Base-by-base conservation (phyloP, 2,113 vertebrate species). In the Scolopax mira region DNA sequence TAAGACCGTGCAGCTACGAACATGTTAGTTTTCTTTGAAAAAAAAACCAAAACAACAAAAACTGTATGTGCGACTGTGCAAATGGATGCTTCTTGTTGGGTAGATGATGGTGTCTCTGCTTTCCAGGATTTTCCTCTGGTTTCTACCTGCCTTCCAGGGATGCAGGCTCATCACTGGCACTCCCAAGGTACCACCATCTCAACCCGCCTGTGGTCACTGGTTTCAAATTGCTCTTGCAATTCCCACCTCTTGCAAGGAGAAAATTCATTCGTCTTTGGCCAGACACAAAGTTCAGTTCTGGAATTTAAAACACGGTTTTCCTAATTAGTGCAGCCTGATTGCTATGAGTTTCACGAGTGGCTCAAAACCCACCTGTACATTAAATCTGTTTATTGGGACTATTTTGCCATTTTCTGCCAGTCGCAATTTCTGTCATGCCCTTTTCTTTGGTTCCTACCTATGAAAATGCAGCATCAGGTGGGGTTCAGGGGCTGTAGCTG, bases 111-210 rank as follows among this genome's bases (percentile, higher is more conserved):
- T 42, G 54, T 23, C 44, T 10, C 4, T 9, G 66, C 57, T 37
- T 62, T 13, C 48, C 33, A 17, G 48, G 41, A 64, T 64, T 24
- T 55, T 46, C 23, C 6, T 46, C 51, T 13, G 16, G 64, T 46
- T 41, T 67, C 7, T 58, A 6, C 16, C 33, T 11, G 22, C 39
- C 33, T 79, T 70, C 39, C 65, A 22, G 48, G 39, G 33, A 9
- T 0, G 1, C 25, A 10, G 37, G n/a, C 58, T 44, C 48, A 10
- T 21, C 31, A 4, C 46, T 9, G 27, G 13, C 25, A 3, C 25
- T 22, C 41, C 33, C 25, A 6, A 62, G 69, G 67, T 37, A 10
- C 48, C 13, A 62, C 49, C 69, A 3, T 48, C 49, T 17, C 35
- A 23, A 28, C 79, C 54, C 27, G 30, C 35, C 28, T 1, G 5